Evolutionary conservation across 2,797 vertebrate genomes (phyloP), one percentile per base, ranked within the genome.

Genomic region (Linurgus olivaceus): DNA sequence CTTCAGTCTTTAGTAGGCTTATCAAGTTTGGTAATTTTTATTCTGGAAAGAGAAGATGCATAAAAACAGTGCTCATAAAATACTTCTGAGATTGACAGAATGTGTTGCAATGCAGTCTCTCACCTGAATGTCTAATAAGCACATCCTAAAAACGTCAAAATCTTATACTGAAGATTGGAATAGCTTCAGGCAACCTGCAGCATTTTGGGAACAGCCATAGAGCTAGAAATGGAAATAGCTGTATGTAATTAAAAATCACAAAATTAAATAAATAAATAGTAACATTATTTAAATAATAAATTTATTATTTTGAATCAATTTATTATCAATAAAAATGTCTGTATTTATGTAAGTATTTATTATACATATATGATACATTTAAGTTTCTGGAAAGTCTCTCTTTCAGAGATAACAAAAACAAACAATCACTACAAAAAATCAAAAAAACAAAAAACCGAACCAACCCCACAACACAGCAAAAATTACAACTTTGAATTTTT

Each of bases 81-180:
- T 68, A 44, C 31, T 80, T 84, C 51, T 63, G 66, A 92, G 40
- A 86, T 13, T 78, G 35, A 57, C 71, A 86, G 74, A 70, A 71
- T 55, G 13, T 48, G 18, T 45, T 55, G 26, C 51, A 87, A 29
- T 78, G 52, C 26, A 70, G 44, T 66, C 17, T 93, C 42, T 86
- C 48, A 74, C 68, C 61, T 78, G 82, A 96, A 95, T 72, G 72
- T 17, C 33, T 93, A 85, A 90, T 52, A 71, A 93, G 78, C 40
- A 50, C n/a, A 72, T 31, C 66, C 65, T 67, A 78, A 85, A 95
- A 93, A 62, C 17, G 55, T 57, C 81, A 87, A 71, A 73, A 80
- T 62, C 72, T 94, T 72, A 62, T 45, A 54, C 20, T 75, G 28
- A 77, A 44, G 21, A 76, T 74, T 28, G 74, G 37, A 94, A 95